A percentile compares a stretch with the other conserved stretches of the same genome.
These are phyloP conservation scores for Clavelina lepadiformis DNA, from an alignment of 23 tunicate species.

Conservation along the genomic window DNA sequence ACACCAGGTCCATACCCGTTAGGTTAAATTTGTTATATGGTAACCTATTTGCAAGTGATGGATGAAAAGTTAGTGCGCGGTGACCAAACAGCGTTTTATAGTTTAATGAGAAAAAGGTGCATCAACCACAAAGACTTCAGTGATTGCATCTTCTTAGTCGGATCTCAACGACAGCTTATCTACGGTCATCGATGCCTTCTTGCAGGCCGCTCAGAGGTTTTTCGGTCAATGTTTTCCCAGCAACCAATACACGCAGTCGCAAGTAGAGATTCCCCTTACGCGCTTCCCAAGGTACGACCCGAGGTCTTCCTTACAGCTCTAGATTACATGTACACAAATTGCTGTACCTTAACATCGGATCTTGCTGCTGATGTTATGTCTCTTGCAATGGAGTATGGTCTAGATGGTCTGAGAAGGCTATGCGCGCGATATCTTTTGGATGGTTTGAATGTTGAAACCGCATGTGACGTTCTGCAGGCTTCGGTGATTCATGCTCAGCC, in stretches of 20 bases:
- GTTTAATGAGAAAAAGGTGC: slow-evolving; percentile 89
- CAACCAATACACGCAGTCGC: slow-evolving; percentile 62
- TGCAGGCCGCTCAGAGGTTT: slow-evolving; percentile 78
- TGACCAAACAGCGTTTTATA: slow-evolving; percentile 90
- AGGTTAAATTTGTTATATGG: neutral
- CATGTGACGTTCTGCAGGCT: slow-evolving; percentile 71
- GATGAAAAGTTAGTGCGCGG: slow-evolving; percentile 87
- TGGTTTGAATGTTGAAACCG: slow-evolving; percentile 53
- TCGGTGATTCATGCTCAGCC: slow-evolving; percentile 75
- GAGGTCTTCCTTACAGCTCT: slow-evolving; percentile 92
- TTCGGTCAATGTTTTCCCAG: slow-evolving; percentile 79
- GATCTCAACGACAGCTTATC: slow-evolving; percentile 62
- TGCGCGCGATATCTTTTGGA: slow-evolving; percentile 65
- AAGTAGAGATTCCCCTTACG: slow-evolving; percentile 55
- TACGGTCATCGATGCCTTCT: slow-evolving; percentile 77
- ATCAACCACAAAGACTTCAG: slow-evolving; percentile 91
- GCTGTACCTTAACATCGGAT: slow-evolving; percentile 87
- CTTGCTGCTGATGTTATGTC: slow-evolving; percentile 86
- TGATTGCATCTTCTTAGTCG: slow-evolving; percentile 69
- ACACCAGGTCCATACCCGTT: neutral
- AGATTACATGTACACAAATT: slow-evolving; percentile 94
- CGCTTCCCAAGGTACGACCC: slow-evolving; percentile 55
- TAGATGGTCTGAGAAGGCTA: slow-evolving; percentile 73
- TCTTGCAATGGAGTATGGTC: slow-evolving; percentile 65
- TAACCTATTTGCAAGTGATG: too few relatives aligned